Percentiles rank a stretch among this genome's conserved stretches.
Conservation (phyloP, 2,797 vertebrate species). For the Molossus alvarezi region DNA sequence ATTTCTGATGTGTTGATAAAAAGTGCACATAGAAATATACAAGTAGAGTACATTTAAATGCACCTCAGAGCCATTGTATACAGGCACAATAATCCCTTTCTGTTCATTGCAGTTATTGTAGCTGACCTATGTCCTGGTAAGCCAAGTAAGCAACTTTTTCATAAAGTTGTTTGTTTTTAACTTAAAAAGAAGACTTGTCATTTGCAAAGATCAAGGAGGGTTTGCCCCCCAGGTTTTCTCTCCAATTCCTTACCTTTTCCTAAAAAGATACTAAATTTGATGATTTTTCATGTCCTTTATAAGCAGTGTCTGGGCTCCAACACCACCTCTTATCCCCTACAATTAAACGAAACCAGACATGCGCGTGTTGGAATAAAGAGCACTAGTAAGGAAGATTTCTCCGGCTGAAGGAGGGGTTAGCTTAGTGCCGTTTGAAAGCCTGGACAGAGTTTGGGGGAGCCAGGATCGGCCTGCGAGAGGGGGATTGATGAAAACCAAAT, state of each 20-base stretch:
- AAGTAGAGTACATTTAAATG: neutral
- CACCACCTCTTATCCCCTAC: neutral
- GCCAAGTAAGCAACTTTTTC: neutral
- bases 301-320: neutral
- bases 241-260: neutral
- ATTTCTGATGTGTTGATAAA: neutral
- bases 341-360: neutral
- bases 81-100: neutral
- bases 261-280: conserved; percentile 11
- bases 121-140: neutral
- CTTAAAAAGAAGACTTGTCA: neutral
- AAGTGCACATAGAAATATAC: neutral
- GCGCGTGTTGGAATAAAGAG: neutral
- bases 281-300: neutral
- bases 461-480: neutral
- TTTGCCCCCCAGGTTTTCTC: neutral
- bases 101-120: neutral
- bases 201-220: neutral
- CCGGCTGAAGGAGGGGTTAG: neutral
- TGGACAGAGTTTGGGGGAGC: neutral
- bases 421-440: neutral
- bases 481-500: neutral
- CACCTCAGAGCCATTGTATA: neutral
- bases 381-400: neutral
- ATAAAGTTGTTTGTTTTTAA: neutral